phyloP scores from a whole-genome alignment of 2,888 invertebrate species.

The Xestoiulus laeticollis region DNA sequence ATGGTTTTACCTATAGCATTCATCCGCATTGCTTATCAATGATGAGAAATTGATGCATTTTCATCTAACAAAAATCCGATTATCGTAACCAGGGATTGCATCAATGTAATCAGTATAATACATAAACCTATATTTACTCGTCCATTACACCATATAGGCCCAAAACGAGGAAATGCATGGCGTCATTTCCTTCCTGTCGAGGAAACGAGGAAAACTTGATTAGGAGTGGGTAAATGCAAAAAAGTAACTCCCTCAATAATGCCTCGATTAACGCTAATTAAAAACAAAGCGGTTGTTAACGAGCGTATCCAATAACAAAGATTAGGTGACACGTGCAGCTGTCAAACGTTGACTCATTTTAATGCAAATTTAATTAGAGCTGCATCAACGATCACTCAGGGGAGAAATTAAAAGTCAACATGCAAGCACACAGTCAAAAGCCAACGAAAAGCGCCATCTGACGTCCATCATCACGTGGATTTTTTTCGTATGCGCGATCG shows the following conservation, averaged over 20 bases:
- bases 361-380: constrained; percentile 29
- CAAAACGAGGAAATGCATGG: neutral
- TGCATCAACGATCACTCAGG: neutral
- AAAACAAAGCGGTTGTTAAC: constrained; percentile 28
- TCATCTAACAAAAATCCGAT: neutral
- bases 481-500: too few species aligned
- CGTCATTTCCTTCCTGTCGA: neutral
- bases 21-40: neutral
- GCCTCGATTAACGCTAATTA: constrained; percentile 27
- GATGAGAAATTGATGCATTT: neutral
- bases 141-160: neutral
- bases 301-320: constrained; percentile 33
- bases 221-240: neutral
- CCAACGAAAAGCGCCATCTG: neutral
- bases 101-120: neutral
- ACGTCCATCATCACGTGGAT: neutral
- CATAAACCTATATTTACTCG: neutral
- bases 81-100: neutral
- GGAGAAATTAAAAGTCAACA: constrained; percentile 18
- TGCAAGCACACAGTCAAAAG: neutral
- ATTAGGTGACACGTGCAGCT: neutral
- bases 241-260: neutral
- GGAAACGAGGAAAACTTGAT: neutral
- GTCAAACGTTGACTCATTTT: constrained; percentile 29
- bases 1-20: neutral